phyloP scores from a whole-genome alignment of 1,140 invertebrate species.

The Drosophila ironensis region DNA sequence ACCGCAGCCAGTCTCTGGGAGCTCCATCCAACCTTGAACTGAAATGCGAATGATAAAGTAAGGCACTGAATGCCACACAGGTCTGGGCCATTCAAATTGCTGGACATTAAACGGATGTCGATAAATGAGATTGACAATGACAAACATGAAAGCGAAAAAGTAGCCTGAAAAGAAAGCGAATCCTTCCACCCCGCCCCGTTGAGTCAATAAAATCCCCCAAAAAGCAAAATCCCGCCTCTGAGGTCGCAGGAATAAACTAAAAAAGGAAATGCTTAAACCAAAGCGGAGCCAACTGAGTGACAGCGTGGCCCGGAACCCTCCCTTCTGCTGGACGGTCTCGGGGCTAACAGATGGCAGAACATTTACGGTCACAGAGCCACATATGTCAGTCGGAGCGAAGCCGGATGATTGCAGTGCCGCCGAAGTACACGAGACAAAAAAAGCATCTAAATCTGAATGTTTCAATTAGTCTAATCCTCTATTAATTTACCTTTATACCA shows the following conservation, averaged over 20 bases:
- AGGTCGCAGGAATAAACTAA: conserved; percentile 57
- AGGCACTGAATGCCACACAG: conserved; percentile 40
- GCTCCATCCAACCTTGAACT: conserved; percentile 44
- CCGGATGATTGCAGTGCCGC: conserved; percentile 32
- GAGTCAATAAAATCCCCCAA: conserved; percentile 61
- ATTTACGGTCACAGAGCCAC: conserved; percentile 65
- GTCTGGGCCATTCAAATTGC: conserved; percentile 60
- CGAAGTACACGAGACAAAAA: conserved; percentile 3
- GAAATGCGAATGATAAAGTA: conserved; percentile 29
- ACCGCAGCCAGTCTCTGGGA: neutral
- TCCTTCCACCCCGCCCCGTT: conserved; percentile 12
- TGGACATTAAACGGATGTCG: conserved; percentile 71
- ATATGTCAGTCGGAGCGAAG: conserved; percentile 57
- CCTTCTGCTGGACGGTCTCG: conserved; percentile 6
- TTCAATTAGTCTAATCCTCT: too few relatives aligned
- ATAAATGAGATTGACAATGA: conserved; percentile 80
- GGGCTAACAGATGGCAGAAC: conserved; percentile 76
- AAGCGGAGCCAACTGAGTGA: conserved; percentile 51
- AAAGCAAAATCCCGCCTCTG: conserved; percentile 62
- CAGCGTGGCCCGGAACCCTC: conserved; percentile 29
- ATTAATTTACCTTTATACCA: too few relatives aligned
- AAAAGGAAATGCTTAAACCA: conserved; percentile 61
- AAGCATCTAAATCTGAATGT: too few relatives aligned
- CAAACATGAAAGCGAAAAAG: conserved; percentile 75
- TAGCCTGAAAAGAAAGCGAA: conserved; percentile 49